Base-by-base conservation (phyloP, 2,888 invertebrate genomes). In the Cephus pulcher region DNA sequence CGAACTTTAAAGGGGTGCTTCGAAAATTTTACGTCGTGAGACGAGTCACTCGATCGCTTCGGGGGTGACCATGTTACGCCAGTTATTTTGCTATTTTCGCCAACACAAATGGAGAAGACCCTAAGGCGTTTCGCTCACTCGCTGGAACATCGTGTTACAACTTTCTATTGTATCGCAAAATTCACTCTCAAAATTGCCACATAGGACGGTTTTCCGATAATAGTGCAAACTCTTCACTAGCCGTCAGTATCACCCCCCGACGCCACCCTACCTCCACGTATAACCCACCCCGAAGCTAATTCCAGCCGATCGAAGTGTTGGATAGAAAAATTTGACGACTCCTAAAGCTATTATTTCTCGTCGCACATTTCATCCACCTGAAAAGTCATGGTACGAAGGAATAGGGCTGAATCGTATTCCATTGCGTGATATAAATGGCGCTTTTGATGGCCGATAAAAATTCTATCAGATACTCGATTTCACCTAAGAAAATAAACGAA, bases 111-210 rank as follows among this genome's bases (percentile, higher is more conserved):
- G 78, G 78, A 78, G 76, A 73, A 75, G 71, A 76, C 76, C 69
- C 69, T 69, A 56, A 15, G 78, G 78, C 78, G 71, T 73, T 78
- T 76, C 76, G 68, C 76, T 78, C 76, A 73, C 78, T 76, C 35
- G 73, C 78, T 75, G 78, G 76, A 73, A 78, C 78, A 76, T 78
- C 78, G 78, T 76, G 76, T 78, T 78, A 78, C 78, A 76, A 69
- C 37, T 34, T 56, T 75, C 78, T 73, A 78, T 78, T 78, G 78
- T 78, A 69, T 78, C 78, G 73, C 73, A 75, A 78, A 76, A 73
- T 78, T 76, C 75, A 37, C 76, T 76, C 33, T 75, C 23, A 73
- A 78, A 78, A 78, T 78, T 33, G 56, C 23, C 6, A 23, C 56
- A 15, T 56, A 23, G 56, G 56, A 56, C 56, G 75, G 37, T 56